Evolutionary conservation across 2,113 vertebrate genomes (phyloP).

Genomic region (Syngnathus floridae): DNA sequence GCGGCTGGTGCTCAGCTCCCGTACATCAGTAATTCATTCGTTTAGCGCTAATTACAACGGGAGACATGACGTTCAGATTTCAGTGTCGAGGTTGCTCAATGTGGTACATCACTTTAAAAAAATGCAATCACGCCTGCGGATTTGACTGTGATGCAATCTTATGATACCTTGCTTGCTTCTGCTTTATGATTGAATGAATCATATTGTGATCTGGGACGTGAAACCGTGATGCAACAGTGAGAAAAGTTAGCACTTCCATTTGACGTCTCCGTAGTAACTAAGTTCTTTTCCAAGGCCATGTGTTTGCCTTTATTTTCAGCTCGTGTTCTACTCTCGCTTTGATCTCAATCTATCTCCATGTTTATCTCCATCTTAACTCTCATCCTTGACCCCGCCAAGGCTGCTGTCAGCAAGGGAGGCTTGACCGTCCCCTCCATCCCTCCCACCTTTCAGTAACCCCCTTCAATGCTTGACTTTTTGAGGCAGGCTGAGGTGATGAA

Average conservation of each 20-base stretch:
- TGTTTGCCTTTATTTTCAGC: background rate
- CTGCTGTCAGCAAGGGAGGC: background rate
- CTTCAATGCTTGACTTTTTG: background rate
- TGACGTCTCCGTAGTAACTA: background rate
- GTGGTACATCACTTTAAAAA: slow-evolving; percentile 37
- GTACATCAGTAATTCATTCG: slow-evolving; percentile 3
- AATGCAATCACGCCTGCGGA: slow-evolving; percentile 32
- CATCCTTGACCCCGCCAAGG: slow-evolving; percentile 13
- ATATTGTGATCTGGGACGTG: background rate
- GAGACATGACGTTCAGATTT: slow-evolving; percentile 34
- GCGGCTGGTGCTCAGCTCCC: background rate
- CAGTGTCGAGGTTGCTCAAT: slow-evolving; percentile 46
- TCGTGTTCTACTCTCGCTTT: slow-evolving; percentile 7
- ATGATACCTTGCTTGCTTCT: background rate
- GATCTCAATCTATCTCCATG: slow-evolving; percentile 11
- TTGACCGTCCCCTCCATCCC: slow-evolving; percentile 26
- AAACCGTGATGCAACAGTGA: slow-evolving; percentile 4
- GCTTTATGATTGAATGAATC: slow-evolving; percentile 19
- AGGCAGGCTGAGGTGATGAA: slow-evolving; percentile 63
- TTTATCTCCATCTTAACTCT: background rate
- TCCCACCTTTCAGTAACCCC: slow-evolving; percentile 4
- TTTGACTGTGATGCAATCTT: slow-evolving; percentile 14
- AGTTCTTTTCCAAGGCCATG: background rate
- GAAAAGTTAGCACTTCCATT: background rate
- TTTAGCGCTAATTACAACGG: slow-evolving; percentile 4